phyloP scores from a whole-genome alignment of 2,888 invertebrate species.

The Archaeoteleia sp. region DNA sequence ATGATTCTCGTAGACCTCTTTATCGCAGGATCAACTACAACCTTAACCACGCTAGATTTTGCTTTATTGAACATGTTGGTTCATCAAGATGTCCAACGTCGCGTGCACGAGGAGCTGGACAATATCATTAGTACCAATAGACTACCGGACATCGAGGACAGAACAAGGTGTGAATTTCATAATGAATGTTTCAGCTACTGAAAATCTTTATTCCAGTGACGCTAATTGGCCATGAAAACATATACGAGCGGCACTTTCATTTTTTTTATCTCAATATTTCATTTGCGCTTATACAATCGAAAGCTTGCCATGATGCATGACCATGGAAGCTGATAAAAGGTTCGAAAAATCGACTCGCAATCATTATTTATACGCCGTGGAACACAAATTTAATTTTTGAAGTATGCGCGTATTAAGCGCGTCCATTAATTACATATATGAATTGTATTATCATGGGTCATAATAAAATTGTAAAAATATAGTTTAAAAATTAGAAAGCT shows the following conservation, averaged over 20 bases:
- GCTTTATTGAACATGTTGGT: conserved; percentile 79
- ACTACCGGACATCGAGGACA: conserved; percentile 75
- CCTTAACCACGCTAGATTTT: conserved; percentile 80
- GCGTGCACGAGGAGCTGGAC: conserved; percentile 78
- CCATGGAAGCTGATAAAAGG: conserved; percentile 4
- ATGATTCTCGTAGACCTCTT: conserved; percentile 82
- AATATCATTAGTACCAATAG: conserved; percentile 72
- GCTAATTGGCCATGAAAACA: conserved; percentile 27
- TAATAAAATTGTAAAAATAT: too few relatives aligned
- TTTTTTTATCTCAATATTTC: conserved; percentile 27
- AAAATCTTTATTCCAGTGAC: conserved; percentile 16
- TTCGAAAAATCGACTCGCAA: conserved; percentile 3
- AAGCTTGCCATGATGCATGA: conserved; percentile 27
- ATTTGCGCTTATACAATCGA: conserved; percentile 21
- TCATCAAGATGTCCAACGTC: conserved; percentile 78
- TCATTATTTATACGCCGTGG: neutral
- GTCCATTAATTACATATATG: neutral
- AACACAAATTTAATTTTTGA: conserved; percentile 8
- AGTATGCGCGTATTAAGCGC: neutral
- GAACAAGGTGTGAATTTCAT: conserved; percentile 71
- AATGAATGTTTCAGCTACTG: conserved; percentile 13
- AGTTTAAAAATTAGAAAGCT: too few relatives aligned
- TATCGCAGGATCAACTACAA: conserved; percentile 81
- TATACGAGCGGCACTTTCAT: conserved; percentile 22
- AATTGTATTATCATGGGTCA: neutral